Percentiles rank a stretch among this genome's conserved stretches.
Conservation (phyloP, 1,140 invertebrate species). For the Hylaeus anthracinus region DNA sequence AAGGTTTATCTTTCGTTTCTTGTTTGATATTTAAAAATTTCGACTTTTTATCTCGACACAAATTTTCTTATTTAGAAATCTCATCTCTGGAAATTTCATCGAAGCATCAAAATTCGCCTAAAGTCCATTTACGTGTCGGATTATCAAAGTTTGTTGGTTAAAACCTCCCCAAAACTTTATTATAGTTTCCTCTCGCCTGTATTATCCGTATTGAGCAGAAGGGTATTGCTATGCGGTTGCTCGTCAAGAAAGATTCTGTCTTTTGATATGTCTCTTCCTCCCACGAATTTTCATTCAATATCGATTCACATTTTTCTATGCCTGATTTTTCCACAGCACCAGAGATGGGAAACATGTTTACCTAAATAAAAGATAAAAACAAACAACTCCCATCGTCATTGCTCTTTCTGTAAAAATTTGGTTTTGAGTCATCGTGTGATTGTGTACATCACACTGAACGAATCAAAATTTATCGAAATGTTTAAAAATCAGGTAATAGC, state of each 20-base stretch:
- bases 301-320: neutral
- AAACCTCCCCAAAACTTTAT: conserved; percentile 61
- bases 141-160: conserved; percentile 53
- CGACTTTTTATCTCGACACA: too few species aligned
- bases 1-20: too few species aligned
- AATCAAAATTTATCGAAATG: too few species aligned
- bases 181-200: conserved; percentile 33
- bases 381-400: too few species aligned
- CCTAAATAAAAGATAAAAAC: too few species aligned
- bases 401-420: too few species aligned
- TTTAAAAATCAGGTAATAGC: too few species aligned
- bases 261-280: conserved; percentile 75
- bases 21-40: too few species aligned
- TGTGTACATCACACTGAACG: too few species aligned
- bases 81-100: neutral
- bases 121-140: conserved; percentile 3
- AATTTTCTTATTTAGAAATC: too few species aligned
- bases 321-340: neutral
- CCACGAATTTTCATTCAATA: conserved; percentile 29
- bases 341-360: too few species aligned
- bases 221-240: conserved; percentile 76
- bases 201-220: conserved; percentile 78
- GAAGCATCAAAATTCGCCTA: conserved; percentile 35
- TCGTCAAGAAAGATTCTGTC: conserved; percentile 70
- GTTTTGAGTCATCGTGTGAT: too few species aligned